Evolutionary conservation across 2,113 vertebrate genomes (phyloP).

Genomic region (Phylloscopus whistleri): DNA sequence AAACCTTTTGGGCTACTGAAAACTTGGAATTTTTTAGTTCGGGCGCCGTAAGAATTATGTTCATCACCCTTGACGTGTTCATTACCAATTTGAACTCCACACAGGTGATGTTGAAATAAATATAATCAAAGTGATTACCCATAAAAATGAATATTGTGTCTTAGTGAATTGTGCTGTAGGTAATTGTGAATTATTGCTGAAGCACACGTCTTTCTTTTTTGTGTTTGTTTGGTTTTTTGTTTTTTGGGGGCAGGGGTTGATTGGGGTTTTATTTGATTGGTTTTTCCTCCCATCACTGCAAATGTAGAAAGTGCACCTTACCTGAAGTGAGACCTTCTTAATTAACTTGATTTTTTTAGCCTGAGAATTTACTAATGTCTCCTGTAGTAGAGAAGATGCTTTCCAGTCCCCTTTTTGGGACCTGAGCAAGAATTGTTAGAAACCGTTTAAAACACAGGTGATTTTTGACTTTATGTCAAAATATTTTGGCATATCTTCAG

Average conservation of each 20-base stretch:
- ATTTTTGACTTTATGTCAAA: not conserved
- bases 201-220: not conserved
- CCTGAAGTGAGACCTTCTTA: not conserved
- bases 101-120: not conserved
- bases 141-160: not conserved
- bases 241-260: accelerated
- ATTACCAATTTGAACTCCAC: not conserved
- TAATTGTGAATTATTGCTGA: not conserved
- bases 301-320: not conserved
- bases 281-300: not conserved
- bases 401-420: too few relatives aligned
- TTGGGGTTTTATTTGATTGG: not conserved
- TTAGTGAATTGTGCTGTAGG: not conserved
- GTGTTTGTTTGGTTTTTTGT: not conserved
- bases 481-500: not conserved
- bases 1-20: not conserved
- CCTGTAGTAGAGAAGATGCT: not conserved
- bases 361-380: not conserved
- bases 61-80: not conserved
- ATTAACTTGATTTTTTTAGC: not conserved
- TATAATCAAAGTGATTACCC: accelerated
- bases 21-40: not conserved
- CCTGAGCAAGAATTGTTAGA: not conserved
- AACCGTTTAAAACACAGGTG: accelerated
- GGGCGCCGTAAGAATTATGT: accelerated